Evolutionary conservation across 2,113 vertebrate genomes (phyloP), one percentile per base, ranked within the genome.

Genomic region (Odontophorus gujanensis): DNA sequence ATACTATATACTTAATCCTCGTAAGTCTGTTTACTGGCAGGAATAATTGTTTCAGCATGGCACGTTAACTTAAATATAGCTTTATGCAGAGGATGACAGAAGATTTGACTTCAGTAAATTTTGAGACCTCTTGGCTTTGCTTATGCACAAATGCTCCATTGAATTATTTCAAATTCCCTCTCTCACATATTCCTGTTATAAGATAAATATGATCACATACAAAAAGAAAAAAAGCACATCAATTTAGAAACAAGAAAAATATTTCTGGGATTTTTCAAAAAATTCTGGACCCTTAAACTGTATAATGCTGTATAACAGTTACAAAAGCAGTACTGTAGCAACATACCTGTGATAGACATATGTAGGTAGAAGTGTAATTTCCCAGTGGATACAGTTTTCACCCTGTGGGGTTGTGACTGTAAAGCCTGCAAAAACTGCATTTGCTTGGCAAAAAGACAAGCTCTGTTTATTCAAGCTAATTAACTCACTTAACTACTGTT

Each of bases 321-420:
- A 15, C 47, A 51, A 51, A 43, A 84, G 38, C 26, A 51, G 13
- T 40, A 9, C 4, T 22, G 22, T 43, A 47, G 14, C 32, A 63
- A 20, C 6, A 2, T 30, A 48, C 42, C 20, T 0, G 0, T 3
- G 1, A n/a, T 13, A 38, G 7, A 6, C 9, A 13, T 6, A 42
- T 19, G 21, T 22, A 73, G n/a, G 32, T 6, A 68, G 53, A 93
- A 74, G 19, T 47, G 2, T 47, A 3, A 51, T 65, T 87, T 92
- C 45, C 18, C 6, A 68, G 11, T 1, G 38, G 19, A 81, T 25
- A 28, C 2, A 7, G 5, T 58, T 8, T 17, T 84, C 6, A 9
- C 55, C 22, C 32, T 40, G 6, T 59, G 36, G 11, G 18, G 14
- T 7, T 53, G 20, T 34, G 40, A 32, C 71, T 85, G 16, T 65